phyloP scores from a whole-genome alignment of 30 jellyfish, hydroid and myxozoan genomes.

The Hydractinia symbiolongicarpus region DNA sequence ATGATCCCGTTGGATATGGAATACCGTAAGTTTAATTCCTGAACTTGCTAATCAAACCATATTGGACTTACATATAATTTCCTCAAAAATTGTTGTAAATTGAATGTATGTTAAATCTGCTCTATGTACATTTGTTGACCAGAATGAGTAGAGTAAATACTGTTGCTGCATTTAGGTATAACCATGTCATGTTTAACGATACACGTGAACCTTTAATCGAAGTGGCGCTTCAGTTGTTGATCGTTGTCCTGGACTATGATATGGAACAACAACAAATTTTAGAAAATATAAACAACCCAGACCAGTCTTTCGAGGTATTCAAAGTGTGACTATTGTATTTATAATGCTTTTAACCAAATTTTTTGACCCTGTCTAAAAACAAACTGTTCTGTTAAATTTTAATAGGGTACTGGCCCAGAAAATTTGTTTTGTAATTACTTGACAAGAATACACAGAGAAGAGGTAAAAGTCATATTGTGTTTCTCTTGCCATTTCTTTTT shows the following conservation, averaged over 20 bases:
- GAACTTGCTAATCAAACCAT: too few relatives aligned
- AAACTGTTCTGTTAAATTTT: neutral
- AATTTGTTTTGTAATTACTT: constrained; percentile 88
- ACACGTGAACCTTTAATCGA: constrained; percentile 94
- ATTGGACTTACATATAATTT: too few relatives aligned
- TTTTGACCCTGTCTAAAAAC: neutral
- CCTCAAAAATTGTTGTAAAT: too few relatives aligned
- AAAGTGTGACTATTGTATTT: neutral
- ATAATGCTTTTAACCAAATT: neutral
- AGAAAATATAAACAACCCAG: constrained; percentile 68
- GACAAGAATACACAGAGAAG: constrained; percentile 98
- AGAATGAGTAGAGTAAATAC: too few relatives aligned
- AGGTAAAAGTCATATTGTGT: constrained; percentile 40
- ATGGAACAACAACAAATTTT: constrained; percentile 97
- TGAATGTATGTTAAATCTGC: too few relatives aligned
- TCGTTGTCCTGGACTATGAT: constrained; percentile 95
- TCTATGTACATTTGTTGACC: too few relatives aligned
- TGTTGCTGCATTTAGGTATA: constrained; percentile 43
- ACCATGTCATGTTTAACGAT: constrained; percentile 82
- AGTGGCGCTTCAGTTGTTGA: constrained; percentile 82
- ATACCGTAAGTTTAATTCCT: constrained; percentile 74
- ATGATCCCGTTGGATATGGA: constrained; percentile 99
- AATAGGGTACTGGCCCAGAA: constrained; percentile 79
- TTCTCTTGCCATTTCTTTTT: neutral
- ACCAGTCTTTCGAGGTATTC: constrained; percentile 26